phyloP scores from a whole-genome alignment of 2,113 vertebrate genomes.

The Garra rufa region DNA sequence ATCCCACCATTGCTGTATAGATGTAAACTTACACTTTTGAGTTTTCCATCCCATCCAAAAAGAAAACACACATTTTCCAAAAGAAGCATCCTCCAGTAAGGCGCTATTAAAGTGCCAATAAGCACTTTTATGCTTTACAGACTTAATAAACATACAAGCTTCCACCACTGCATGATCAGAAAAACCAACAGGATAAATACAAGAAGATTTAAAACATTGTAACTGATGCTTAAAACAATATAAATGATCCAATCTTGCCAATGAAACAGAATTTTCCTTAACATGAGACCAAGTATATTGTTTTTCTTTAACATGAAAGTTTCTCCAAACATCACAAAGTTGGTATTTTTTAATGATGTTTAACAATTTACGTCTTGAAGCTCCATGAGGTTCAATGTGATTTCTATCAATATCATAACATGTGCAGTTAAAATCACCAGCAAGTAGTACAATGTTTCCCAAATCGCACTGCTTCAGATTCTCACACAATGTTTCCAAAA shows the following conservation, averaged over 20 bases:
- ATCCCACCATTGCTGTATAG: conserved; percentile 7
- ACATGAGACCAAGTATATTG: too few relatives aligned
- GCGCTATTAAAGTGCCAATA: background rate
- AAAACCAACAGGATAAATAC: conserved; percentile 3
- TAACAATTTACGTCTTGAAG: background rate
- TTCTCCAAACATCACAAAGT: conserved; percentile 10
- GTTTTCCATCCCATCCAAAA: conserved; percentile 2
- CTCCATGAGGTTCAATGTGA: background rate
- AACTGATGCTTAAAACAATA: too few relatives aligned
- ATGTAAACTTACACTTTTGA: background rate
- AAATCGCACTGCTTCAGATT: too few relatives aligned
- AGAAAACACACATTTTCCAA: background rate
- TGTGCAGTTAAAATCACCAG: too few relatives aligned
- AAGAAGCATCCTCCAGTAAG: background rate
- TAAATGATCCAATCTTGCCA: too few relatives aligned
- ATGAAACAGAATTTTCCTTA: too few relatives aligned
- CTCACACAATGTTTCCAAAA: too few relatives aligned
- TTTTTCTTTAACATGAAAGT: too few relatives aligned
- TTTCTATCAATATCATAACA: background rate
- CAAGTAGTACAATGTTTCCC: too few relatives aligned
- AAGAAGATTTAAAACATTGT: conserved; percentile 8
- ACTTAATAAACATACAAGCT: background rate
- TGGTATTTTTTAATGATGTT: background rate
- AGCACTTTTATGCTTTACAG: conserved; percentile 42
- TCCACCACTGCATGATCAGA: conserved; percentile 6